phyloP scores from a whole-genome alignment of 1,140 invertebrate species.

The Hylyphantes graminicola region DNA sequence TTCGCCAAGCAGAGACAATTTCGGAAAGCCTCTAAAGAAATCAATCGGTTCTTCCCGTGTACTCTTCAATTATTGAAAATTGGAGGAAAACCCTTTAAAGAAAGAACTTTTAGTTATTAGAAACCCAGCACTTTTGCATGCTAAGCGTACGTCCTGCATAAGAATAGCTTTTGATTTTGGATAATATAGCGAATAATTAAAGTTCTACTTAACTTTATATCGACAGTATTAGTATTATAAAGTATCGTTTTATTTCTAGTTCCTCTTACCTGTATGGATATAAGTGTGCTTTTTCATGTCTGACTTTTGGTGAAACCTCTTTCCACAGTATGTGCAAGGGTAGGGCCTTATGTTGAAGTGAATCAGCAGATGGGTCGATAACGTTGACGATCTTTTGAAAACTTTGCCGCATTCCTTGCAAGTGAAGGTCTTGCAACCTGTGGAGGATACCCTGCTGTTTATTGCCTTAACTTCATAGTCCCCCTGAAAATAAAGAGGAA shows the following conservation, averaged over 20 bases:
- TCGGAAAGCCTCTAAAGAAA: too few relatives aligned
- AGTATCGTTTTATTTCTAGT: not conserved
- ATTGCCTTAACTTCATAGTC: not conserved
- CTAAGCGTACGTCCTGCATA: too few relatives aligned
- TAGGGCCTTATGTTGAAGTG: conserved; percentile 74
- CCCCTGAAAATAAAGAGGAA: not conserved
- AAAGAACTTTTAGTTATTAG: too few relatives aligned
- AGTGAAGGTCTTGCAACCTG: conserved; percentile 66
- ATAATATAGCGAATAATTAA: too few relatives aligned
- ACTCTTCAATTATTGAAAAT: too few relatives aligned
- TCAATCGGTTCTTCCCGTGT: too few relatives aligned
- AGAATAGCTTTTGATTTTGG: too few relatives aligned
- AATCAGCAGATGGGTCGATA: conserved; percentile 76
- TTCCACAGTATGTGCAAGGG: conserved; percentile 73
- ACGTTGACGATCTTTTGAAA: conserved; percentile 75
- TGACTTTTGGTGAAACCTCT: conserved; percentile 76
- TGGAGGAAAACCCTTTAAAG: too few relatives aligned
- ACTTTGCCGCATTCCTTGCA: conserved; percentile 73
- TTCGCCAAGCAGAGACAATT: too few relatives aligned
- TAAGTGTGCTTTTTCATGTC: conserved; percentile 79
- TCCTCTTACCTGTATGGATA: conserved; percentile 73
- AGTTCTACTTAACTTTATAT: too few relatives aligned
- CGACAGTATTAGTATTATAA: not conserved
- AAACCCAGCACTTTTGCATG: too few relatives aligned
- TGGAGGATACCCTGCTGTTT: not conserved